Evolutionary conservation across 2,113 vertebrate genomes (phyloP).

Genomic region (Mustelus asterias): DNA sequence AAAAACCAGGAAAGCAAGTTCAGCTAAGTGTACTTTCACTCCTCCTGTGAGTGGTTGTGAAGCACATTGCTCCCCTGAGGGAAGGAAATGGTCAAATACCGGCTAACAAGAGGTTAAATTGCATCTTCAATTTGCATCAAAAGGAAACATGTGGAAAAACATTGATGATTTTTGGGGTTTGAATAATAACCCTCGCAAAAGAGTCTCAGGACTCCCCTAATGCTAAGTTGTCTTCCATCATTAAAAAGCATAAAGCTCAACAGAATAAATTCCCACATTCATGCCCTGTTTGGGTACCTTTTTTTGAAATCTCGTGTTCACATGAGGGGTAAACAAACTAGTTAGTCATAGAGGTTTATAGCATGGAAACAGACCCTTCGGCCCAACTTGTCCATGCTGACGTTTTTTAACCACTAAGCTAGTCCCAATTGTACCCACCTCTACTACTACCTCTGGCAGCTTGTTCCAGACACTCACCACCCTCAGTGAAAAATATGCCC

Average conservation of each 20-base stretch:
- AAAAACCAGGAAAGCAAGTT: neutral
- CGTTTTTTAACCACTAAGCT: too few species aligned
- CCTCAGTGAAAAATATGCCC: too few species aligned
- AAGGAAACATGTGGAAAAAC: neutral
- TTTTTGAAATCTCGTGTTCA: neutral
- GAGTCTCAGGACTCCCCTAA: neutral
- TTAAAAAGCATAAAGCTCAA: neutral
- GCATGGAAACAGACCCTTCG: too few species aligned
- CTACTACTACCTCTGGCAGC: too few species aligned
- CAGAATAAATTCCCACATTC: neutral
- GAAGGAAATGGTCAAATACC: neutral
- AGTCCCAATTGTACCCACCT: too few species aligned
- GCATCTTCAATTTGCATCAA: neutral
- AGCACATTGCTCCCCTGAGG: neutral
- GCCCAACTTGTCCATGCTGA: too few species aligned
- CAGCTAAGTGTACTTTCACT: neutral
- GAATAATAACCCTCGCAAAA: neutral
- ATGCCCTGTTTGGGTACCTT: neutral
- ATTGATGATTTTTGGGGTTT: neutral
- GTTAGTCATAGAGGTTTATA: too few species aligned
- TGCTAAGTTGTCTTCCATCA: neutral
- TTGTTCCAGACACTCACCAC: too few species aligned
- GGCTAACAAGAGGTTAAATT: neutral
- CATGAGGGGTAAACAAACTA: neutral
- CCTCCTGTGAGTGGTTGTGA: neutral